These are phyloP conservation scores for Sesamia inferens DNA, from an alignment of 2,888 invertebrate genomes.

Conservation along the genomic window DNA sequence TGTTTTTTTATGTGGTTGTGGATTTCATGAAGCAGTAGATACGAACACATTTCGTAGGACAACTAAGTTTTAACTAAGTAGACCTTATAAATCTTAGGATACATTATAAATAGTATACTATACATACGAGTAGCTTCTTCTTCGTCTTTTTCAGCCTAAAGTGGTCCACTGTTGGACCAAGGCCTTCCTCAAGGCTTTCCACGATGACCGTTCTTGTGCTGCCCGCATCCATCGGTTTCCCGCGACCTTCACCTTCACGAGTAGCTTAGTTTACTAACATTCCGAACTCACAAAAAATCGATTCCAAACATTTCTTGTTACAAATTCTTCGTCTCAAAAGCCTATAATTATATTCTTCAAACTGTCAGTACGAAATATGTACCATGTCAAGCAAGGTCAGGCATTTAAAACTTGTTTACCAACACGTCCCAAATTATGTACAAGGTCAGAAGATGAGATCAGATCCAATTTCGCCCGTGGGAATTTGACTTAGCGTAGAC, in stretches of 20 bases:
- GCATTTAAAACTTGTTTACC: slow-evolving; percentile 37
- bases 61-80: slow-evolving; percentile 1
- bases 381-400: slow-evolving; percentile 51
- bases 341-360: slow-evolving; percentile 39
- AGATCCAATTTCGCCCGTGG: slow-evolving; percentile 29
- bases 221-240: no score
- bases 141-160: no score
- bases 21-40: slow-evolving; percentile 12
- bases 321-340: slow-evolving; percentile 24
- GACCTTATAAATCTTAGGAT: neutral
- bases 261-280: neutral
- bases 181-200: no score
- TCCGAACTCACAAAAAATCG: slow-evolving; percentile 19
- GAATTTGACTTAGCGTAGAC: neutral
- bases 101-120: neutral
- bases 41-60: slow-evolving; percentile 6
- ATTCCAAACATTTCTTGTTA: slow-evolving; percentile 21
- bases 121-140: neutral
- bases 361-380: slow-evolving; percentile 41
- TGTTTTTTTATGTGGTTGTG: slow-evolving; percentile 13
- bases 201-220: no score
- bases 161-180: no score
- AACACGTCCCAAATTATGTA: slow-evolving; percentile 27
- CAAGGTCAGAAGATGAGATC: slow-evolving; percentile 31
- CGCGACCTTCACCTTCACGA: neutral